A percentile compares a stretch with the other conserved stretches of the same genome.
These are phyloP conservation scores for Helobdella robusta DNA, from an alignment of 2,888 invertebrate species.

Conservation along the genomic window DNA sequence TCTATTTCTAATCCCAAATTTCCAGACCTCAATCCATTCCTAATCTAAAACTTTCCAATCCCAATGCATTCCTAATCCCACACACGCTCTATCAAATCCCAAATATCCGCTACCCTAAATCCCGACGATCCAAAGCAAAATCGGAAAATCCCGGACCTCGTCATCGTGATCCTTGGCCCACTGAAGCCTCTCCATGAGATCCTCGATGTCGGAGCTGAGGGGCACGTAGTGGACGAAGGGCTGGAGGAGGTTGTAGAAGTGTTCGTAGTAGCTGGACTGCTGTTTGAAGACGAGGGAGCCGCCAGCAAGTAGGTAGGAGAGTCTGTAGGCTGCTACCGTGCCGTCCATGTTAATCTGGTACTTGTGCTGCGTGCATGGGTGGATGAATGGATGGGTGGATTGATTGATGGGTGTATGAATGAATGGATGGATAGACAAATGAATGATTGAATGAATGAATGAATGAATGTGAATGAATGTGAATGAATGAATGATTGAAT, in stretches of 20 bases:
- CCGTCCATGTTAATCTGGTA: slow-evolving; percentile 90
- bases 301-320: slow-evolving; percentile 81
- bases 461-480: too few relatives aligned
- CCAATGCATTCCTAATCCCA: not conserved
- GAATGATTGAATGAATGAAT: too few relatives aligned
- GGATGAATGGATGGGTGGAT: too few relatives aligned
- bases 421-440: too few relatives aligned
- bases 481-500: too few relatives aligned
- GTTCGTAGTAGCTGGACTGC: slow-evolving; percentile 84
- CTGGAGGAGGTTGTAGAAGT: slow-evolving; percentile 70
- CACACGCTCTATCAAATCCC: not conserved
- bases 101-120: not conserved
- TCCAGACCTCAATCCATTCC: too few relatives aligned
- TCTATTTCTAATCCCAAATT: too few relatives aligned
- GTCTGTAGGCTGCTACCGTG: slow-evolving; percentile 86
- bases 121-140: not conserved
- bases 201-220: slow-evolving; percentile 66
- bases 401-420: too few relatives aligned
- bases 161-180: slow-evolving; percentile 52
- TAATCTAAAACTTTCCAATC: not conserved
- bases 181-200: slow-evolving; percentile 62
- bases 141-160: slow-evolving; percentile 37
- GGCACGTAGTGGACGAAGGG: slow-evolving; percentile 76
- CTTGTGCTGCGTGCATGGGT: slow-evolving; percentile 86
- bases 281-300: slow-evolving; percentile 82